These are phyloP conservation scores for Hyaena hyaena DNA, from an alignment of 2,113 vertebrate genomes.

Conservation along the genomic window DNA sequence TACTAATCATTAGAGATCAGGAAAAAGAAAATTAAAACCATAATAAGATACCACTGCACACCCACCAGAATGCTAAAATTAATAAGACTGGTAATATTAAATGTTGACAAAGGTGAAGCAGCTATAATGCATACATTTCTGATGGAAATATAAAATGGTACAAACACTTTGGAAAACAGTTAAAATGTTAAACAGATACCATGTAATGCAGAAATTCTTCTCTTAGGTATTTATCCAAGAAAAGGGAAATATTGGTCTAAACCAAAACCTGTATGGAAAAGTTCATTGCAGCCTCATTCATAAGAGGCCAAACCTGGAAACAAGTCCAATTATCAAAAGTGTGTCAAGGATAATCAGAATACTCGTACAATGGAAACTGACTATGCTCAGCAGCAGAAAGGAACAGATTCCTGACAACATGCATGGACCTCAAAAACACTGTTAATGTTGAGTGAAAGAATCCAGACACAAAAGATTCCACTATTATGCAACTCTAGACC, in stretches of 20 bases:
- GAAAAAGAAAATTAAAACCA: background rate
- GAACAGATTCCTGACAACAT: background rate
- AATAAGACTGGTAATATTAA: background rate
- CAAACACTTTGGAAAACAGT: background rate
- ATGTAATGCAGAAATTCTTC: background rate
- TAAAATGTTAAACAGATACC: background rate
- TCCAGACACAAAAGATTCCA: fast-evolving
- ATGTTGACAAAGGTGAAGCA: background rate
- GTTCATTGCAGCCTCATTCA: background rate
- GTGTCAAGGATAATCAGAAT: background rate
- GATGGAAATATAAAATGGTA: background rate
- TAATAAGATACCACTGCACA: background rate
- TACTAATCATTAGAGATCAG: background rate
- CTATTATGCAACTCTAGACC: background rate
- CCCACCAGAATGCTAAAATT: background rate
- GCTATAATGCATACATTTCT: background rate
- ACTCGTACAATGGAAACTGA: fast-evolving
- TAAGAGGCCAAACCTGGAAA: background rate
- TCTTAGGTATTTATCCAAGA: background rate
- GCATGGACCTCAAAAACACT: background rate
- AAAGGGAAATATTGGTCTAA: background rate
- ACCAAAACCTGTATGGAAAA: background rate
- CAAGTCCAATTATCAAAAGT: background rate
- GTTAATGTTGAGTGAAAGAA: background rate
- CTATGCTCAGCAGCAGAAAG: background rate